Evolutionary conservation across 1,140 invertebrate species (phyloP).

Genomic region (Mercenaria mercenaria): DNA sequence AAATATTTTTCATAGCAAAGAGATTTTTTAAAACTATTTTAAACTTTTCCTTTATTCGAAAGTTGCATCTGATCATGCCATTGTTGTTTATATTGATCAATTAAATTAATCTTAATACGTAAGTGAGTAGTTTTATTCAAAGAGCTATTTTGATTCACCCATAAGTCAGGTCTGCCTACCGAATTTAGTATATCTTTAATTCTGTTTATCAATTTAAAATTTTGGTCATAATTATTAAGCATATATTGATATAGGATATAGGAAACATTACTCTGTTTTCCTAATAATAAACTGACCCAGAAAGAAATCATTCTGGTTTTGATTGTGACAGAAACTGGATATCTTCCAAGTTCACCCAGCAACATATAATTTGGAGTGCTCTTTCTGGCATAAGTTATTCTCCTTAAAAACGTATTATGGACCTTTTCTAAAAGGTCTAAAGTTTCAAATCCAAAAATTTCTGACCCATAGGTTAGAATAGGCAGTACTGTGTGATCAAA

Average conservation of each 20-base stretch:
- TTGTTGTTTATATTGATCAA: too few relatives aligned
- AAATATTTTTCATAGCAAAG: too few relatives aligned
- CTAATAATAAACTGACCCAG: not conserved
- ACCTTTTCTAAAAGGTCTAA: conserved; percentile 22
- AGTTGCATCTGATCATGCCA: too few relatives aligned
- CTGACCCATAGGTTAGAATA: conserved; percentile 28
- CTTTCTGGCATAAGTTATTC: not conserved
- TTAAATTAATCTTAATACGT: too few relatives aligned
- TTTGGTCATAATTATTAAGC: not conserved
- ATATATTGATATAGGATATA: not conserved
- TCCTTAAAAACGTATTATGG: conserved; percentile 5
- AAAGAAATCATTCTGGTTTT: conserved; percentile 26
- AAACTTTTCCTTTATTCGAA: too few relatives aligned
- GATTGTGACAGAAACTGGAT: not conserved
- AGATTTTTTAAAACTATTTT: too few relatives aligned
- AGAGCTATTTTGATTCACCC: not conserved
- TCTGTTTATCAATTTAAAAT: conserved; percentile 29
- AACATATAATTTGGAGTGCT: not conserved
- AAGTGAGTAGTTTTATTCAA: too few relatives aligned
- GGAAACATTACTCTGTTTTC: not conserved
- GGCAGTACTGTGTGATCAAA: conserved; percentile 11
- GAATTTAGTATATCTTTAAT: conserved; percentile 24
- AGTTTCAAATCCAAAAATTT: conserved; percentile 36
- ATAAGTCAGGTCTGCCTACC: conserved; percentile 1
- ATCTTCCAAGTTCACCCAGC: not conserved